Conservation (phyloP, 2,113 vertebrate species). For the Lichenostomus cassidix region DNA sequence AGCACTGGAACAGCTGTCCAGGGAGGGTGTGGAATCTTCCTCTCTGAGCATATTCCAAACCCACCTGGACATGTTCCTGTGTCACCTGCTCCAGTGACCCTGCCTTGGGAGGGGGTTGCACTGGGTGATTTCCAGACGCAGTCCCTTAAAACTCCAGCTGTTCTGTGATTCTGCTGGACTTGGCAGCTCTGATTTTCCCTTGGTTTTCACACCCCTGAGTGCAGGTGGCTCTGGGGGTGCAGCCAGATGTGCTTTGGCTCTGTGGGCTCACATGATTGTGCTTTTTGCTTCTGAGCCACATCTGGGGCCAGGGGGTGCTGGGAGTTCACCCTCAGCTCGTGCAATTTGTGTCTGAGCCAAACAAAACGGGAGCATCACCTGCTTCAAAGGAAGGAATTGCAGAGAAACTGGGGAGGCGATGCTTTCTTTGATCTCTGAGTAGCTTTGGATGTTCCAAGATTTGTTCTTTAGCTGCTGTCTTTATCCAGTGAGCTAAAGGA, state of each 20-base stretch:
- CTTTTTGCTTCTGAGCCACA: background rate
- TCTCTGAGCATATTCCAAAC: background rate
- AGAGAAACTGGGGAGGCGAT: background rate
- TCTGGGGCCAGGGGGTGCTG: accelerated
- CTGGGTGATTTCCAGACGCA: background rate
- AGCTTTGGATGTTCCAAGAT: background rate
- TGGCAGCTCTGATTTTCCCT: background rate
- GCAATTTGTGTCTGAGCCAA: background rate
- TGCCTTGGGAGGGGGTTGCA: background rate
- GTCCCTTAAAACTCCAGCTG: background rate
- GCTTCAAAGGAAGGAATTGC: background rate
- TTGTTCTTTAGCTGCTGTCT: background rate
- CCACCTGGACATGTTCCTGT: background rate
- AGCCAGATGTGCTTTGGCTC: background rate
- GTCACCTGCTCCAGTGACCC: background rate
- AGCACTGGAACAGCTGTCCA: background rate
- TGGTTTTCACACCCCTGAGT: accelerated
- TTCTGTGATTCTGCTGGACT: background rate
- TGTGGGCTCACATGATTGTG: background rate
- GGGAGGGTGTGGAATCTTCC: background rate
- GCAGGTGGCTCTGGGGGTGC: background rate
- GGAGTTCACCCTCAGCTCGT: background rate
- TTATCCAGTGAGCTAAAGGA: background rate
- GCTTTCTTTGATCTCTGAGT: constrained; percentile 6
- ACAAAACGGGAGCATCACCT: background rate